Base-by-base conservation (phyloP, 2,888 invertebrate genomes). In the Drosophila antonietae region DNA sequence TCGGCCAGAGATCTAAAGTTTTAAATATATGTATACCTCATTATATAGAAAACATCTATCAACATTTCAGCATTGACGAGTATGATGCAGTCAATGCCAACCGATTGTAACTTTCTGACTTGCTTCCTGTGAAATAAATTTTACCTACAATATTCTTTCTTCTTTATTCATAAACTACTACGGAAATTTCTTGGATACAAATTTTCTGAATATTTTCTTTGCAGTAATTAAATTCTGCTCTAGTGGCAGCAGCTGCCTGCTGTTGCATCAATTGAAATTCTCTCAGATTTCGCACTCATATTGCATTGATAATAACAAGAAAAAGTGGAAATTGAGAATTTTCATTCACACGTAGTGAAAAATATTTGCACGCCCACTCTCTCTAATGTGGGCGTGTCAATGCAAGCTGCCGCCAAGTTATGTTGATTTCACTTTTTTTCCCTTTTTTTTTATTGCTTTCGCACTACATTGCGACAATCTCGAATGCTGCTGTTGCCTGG, bases 361-460 rank as follows among this genome's bases (percentile, higher is more conserved):
- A 51, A 39, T 51, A 52, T 46, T 53, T 41, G 35, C 46, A 37
- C 51, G 46, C 43, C 31, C 35, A 23, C 7, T 46, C 31, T 20
- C 5, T 43, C 23, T 41, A n/a, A 4, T 47, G 53, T 60, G 43
- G 53, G 58, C 49, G 7, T 65, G 39, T 14, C 58, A 37, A 5
- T 35, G 49, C 41, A 28, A 41, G 33, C 20, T 44, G 33, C 18
- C n/a, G 20, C 39, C 20, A 55, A 80, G 68, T 73, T 56, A 56
- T 57, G 68, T 81, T 78, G 78, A 82, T 87, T 73, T 73, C 46
- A 81, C 71, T 67, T 78, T 76, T 67, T 68, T 33, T 6, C 28
- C 6, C 0, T 6, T 10, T 20, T 75, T 70, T 78, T 73, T 71
- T 67, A 15, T 1, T n/a, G 4, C 28, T 4, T 9, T 47, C 9